These are phyloP conservation scores for Teinopalpus imperialis DNA, from an alignment of 2,888 invertebrate species.

Conservation along the genomic window DNA sequence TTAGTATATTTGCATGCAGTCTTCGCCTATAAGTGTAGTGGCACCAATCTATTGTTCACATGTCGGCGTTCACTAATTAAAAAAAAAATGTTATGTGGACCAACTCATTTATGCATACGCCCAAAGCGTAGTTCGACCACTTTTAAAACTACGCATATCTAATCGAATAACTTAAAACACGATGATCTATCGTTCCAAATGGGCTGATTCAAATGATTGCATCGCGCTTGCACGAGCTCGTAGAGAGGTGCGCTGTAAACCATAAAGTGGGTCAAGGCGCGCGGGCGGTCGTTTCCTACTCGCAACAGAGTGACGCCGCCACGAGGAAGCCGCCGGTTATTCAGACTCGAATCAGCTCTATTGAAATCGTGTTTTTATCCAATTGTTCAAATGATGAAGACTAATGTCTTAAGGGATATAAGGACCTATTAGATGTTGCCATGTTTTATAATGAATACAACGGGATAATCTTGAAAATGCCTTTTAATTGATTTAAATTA, in stretches of 20 bases:
- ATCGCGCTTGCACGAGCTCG: constrained; percentile 49
- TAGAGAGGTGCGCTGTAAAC: constrained; percentile 36
- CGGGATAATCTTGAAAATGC: no score
- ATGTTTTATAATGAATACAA: no score
- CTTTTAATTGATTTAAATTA: no score
- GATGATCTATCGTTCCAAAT: constrained; percentile 21
- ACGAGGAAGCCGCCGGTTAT: constrained; percentile 70
- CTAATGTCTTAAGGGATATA: constrained; percentile 8
- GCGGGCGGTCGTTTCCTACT: constrained; percentile 69
- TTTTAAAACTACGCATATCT: no score
- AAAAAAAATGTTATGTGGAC: no score
- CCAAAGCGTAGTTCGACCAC: no score
- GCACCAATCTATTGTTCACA: no score
- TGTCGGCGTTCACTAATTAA: no score
- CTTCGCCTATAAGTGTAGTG: no score
- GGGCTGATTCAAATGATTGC: constrained; percentile 35
- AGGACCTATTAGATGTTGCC: no score
- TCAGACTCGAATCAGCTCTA: constrained; percentile 47
- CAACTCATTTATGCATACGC: no score
- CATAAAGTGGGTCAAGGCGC: constrained; percentile 73
- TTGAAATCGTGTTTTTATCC: constrained; percentile 36
- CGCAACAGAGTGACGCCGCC: constrained; percentile 35
- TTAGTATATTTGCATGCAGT: no score
- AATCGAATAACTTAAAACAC: constrained; percentile 1
- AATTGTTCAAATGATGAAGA: constrained; percentile 16